These are phyloP conservation scores for Dicrurus megarhynchus DNA, from an alignment of 2,113 vertebrate genomes.

Conservation along the genomic window DNA sequence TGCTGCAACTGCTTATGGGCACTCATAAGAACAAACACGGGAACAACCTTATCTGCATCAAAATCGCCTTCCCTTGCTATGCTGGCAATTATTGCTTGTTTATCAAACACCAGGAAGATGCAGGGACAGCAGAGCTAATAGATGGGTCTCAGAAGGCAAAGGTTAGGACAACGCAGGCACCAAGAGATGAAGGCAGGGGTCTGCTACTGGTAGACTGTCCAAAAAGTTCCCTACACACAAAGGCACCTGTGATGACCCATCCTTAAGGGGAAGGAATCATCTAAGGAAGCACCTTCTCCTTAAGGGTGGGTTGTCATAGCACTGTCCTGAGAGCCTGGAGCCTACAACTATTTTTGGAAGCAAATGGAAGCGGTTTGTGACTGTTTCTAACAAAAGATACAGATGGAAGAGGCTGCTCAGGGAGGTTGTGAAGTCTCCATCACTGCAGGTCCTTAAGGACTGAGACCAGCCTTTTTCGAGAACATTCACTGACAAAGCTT, in stretches of 20 bases:
- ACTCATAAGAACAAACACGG: not conserved
- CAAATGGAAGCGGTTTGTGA: not conserved
- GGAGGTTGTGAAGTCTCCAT: not conserved
- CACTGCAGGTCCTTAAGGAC: not conserved
- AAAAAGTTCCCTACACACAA: not conserved
- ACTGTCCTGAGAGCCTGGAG: not conserved
- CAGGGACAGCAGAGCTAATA: not conserved
- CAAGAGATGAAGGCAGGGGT: not conserved
- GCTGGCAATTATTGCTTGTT: not conserved
- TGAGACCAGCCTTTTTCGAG: not conserved
- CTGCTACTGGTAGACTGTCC: not conserved
- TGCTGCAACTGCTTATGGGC: not conserved
- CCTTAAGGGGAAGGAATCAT: not conserved
- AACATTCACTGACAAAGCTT: not conserved
- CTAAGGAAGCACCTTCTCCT: not conserved
- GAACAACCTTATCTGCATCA: not conserved
- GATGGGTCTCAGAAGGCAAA: not conserved
- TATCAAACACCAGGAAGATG: accelerated
- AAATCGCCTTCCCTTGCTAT: not conserved
- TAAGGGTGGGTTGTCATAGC: not conserved
- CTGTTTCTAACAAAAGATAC: not conserved
- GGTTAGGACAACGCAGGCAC: not conserved
- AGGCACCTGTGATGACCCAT: not conserved
- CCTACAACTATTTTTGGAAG: not conserved
- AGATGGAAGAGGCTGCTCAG: not conserved